These are phyloP conservation scores for Pardosa pseudoannulata DNA, from an alignment of 2,888 invertebrate species.

Conservation along the genomic window DNA sequence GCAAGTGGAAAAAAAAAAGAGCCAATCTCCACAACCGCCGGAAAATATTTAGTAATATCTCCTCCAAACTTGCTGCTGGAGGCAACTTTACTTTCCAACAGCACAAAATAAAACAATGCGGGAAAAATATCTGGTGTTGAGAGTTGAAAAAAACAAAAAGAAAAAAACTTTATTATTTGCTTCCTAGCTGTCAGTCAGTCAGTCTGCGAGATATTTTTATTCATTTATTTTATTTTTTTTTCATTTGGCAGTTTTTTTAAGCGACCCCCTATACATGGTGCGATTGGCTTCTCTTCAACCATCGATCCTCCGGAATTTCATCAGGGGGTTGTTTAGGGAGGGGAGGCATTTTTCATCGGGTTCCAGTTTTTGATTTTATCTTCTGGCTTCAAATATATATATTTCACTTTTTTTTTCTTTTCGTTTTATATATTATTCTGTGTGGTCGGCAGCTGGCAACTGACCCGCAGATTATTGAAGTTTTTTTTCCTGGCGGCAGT, in stretches of 20 bases:
- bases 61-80: background rate
- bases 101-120: constrained; percentile 17
- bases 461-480: constrained; percentile 13
- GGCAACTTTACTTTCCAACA: background rate
- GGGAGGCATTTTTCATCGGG: constrained; percentile 11
- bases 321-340: background rate
- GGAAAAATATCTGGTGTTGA: background rate
- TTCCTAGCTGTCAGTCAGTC: constrained; percentile 60
- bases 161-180: constrained; percentile 70
- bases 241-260: constrained; percentile 14
- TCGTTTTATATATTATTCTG: background rate
- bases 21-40: background rate
- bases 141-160: too few species aligned
- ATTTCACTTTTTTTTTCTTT: background rate
- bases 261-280: background rate
- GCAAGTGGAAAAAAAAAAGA: background rate
- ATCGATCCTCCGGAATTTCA: constrained; percentile 7
- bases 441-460: background rate
- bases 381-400: constrained; percentile 13
- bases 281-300: background rate
- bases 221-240: constrained; percentile 70
- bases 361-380: background rate
- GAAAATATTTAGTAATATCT: constrained; percentile 16
- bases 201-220: constrained; percentile 43
- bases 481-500: background rate